Evolutionary conservation across 2,113 vertebrate genomes (phyloP).

Genomic region (Pelodiscus sinensis): DNA sequence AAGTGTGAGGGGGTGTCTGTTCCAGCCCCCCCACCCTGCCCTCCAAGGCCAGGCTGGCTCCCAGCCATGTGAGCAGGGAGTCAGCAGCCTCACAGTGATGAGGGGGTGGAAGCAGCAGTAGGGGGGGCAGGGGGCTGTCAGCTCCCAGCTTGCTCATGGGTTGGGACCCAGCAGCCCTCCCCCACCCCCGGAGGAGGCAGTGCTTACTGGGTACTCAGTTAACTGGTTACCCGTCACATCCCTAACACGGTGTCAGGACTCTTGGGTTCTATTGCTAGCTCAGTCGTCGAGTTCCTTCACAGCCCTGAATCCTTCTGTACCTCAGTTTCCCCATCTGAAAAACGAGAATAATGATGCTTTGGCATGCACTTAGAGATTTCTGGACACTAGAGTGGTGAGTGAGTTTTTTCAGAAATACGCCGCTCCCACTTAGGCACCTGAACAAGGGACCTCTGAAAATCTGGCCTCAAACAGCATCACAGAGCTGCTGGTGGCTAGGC

Average conservation of each 20-base stretch:
- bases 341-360: not conserved
- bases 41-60: no score
- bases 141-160: no score
- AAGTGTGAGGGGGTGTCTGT: no score
- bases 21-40: no score
- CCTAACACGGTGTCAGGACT: not conserved
- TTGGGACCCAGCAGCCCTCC: no score
- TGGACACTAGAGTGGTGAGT: not conserved
- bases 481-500: not conserved
- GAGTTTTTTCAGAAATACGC: not conserved
- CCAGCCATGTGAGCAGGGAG: no score
- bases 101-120: no score
- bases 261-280: not conserved
- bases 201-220: no score
- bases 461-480: not conserved
- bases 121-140: no score
- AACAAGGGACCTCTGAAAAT: not conserved
- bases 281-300: not conserved
- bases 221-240: no score
- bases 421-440: not conserved
- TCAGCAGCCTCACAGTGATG: no score
- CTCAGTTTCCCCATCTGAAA: not conserved
- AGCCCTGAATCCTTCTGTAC: not conserved
- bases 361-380: not conserved
- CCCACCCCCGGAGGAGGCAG: no score